Conservation (phyloP, 2,113 vertebrate genomes). For the Cochlearius cochlearius region DNA sequence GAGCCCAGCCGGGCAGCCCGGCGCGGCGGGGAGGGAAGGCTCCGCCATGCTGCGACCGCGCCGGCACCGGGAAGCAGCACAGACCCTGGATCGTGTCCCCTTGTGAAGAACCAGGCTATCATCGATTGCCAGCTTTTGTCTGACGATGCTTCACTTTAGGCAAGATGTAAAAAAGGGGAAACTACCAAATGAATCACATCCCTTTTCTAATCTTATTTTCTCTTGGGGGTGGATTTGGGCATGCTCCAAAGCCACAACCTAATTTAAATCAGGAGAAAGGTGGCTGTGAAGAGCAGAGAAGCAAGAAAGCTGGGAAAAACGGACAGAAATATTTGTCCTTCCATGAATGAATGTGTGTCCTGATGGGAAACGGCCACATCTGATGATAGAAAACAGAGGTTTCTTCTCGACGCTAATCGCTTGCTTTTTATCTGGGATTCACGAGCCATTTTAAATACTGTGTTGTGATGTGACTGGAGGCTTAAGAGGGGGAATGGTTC, state of each 20-base stretch:
- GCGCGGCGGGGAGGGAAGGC: background rate
- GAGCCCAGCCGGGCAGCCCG: background rate
- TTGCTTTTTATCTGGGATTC: constrained; percentile 40
- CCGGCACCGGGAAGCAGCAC: background rate
- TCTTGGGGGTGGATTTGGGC: constrained; percentile 54
- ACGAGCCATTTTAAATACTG: constrained; percentile 21
- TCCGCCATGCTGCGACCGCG: background rate
- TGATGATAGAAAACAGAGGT: constrained; percentile 51
- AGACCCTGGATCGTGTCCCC: background rate
- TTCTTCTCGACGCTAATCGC: constrained; percentile 11
- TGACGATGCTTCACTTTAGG: background rate
- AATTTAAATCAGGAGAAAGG: constrained; percentile 62
- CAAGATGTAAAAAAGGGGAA: constrained; percentile 12
- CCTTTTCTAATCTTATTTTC: constrained; percentile 61
- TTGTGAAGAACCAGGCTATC: background rate
- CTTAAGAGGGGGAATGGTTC: constrained; percentile 18
- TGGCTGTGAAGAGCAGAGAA: background rate
- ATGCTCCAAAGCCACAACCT: constrained; percentile 58
- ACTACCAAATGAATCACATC: constrained; percentile 64
- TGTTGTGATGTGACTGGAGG: constrained; percentile 4
- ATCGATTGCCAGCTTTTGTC: background rate
- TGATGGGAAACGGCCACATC: background rate
- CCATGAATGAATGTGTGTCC: constrained; percentile 21
- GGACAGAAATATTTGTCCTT: constrained; percentile 35
- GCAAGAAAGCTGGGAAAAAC: constrained; percentile 13